These are phyloP conservation scores for Drosophila subsilvestris DNA, from an alignment of 2,888 invertebrate genomes.

Conservation along the genomic window DNA sequence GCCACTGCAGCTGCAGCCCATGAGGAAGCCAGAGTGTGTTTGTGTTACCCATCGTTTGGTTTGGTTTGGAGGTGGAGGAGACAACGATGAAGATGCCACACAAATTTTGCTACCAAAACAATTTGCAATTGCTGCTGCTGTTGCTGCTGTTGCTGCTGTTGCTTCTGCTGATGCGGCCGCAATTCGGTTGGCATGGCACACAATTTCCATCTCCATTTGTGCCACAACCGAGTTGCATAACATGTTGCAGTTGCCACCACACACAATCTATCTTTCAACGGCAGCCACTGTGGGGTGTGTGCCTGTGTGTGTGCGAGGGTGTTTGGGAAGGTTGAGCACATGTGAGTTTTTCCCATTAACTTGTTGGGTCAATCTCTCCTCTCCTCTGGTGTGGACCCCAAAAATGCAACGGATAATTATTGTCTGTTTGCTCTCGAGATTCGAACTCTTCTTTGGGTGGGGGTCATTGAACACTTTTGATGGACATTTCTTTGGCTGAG, in stretches of 20 bases:
- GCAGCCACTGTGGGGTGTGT: conserved; percentile 6
- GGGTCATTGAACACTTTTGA: conserved; percentile 9
- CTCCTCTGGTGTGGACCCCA: conserved; percentile 36
- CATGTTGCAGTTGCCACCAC: conserved; percentile 56
- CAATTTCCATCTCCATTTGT: conserved; percentile 36
- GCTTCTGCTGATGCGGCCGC: conserved; percentile 44
- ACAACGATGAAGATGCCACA: conserved; percentile 37
- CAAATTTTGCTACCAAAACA: conserved; percentile 65
- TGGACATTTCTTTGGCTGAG: conserved; percentile 5
- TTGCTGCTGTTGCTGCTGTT: conserved; percentile 36
- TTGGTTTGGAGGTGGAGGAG: not conserved
- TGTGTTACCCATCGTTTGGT: conserved; percentile 4
- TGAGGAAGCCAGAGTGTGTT: not conserved
- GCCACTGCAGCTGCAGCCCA: conserved; percentile 3
- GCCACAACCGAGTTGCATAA: conserved; percentile 61
- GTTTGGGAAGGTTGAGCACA: conserved; percentile 6
- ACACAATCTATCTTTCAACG: conserved; percentile 33
- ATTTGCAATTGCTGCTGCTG: conserved; percentile 75
- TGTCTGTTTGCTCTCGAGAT: conserved; percentile 28
- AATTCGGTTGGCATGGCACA: conserved; percentile 54
- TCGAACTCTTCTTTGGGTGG: conserved; percentile 32
- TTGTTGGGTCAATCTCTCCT: conserved; percentile 55
- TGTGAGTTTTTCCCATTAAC: conserved; percentile 71
- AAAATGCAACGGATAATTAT: conserved; percentile 39
- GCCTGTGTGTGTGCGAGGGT: not conserved